Base-by-base conservation (phyloP, 2,888 invertebrate species). In the Perdita meconis region DNA sequence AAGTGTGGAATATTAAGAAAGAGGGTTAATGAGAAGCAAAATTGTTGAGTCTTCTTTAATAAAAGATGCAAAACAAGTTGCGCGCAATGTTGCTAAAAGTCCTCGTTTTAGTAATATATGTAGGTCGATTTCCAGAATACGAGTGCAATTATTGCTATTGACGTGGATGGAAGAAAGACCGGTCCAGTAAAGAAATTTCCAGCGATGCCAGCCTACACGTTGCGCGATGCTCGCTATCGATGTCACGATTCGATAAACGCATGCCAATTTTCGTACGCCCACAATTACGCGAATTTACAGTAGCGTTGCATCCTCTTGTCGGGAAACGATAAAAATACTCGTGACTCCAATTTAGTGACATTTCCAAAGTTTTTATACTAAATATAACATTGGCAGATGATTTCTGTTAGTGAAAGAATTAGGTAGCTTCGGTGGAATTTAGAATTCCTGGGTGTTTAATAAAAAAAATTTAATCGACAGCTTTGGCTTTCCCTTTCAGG, bases 141-240 rank as follows among this genome's bases (percentile, higher is more conserved):
- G 26, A 16, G 1, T 60, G 16, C 36, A 60, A 26, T 60, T 60
- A 10, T n/a, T 26, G 44, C 8, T 26, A 16, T 60, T 44, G 40
- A n/a, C 30, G 24, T 44, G 26, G 44, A n/a, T n/a, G 44, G 60
- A 2, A 40, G 26, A 59, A 60, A 60, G 30, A 60, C 26, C 30
- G 44, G 44, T 60, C 30, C 30, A 44, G 44, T 6, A 42, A 44
- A 44, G 16, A 42, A 60, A 26, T 60, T 44, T 24, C 10, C 42
- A 40, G 34, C 26, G 13, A 30, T 60, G 16, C 42, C 60, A 26
- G 26, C 44, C 42, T 19, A 44, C 24, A 42, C 57, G 40, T 42
- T 44, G 5, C 42, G 24, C 26, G 16, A 42, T 26, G 24, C 6
- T 30, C 6, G 30, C 47, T 42, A 19, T 47, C 16, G 47, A 22